Conservation (phyloP, 2,113 vertebrate genomes). For the Microtus oregoni region DNA sequence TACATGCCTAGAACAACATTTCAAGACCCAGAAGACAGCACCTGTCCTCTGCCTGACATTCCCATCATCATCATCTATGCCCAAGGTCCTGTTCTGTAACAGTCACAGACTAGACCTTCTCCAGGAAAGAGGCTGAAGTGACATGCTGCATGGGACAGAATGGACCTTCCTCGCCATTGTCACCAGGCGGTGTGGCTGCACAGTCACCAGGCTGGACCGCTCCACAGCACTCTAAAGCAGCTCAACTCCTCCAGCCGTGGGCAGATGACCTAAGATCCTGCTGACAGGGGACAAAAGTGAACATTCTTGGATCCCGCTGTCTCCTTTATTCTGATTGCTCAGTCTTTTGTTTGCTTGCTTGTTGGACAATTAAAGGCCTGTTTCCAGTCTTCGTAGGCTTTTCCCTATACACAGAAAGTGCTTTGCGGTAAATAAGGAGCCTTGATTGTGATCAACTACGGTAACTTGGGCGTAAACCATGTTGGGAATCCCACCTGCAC, state of each 20-base stretch:
- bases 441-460: not conserved
- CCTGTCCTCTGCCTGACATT: not conserved
- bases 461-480: not conserved
- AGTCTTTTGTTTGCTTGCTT: not conserved
- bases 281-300: not conserved
- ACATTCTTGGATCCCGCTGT: not conserved
- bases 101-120: not conserved
- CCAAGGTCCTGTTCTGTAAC: not conserved
- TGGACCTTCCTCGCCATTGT: not conserved
- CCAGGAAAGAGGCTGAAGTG: not conserved
- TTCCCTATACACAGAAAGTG: not conserved
- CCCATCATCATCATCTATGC: not conserved
- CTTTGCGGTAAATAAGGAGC: not conserved
- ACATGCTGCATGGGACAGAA: rapidly evolving
- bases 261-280: not conserved
- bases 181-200: rapidly evolving
- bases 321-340: not conserved
- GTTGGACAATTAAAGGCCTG: not conserved
- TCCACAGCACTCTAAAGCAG: not conserved
- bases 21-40: not conserved
- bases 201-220: no score
- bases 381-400: not conserved
- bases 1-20: not conserved
- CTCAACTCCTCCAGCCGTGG: not conserved
- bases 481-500: not conserved